Conservation (phyloP, 2,113 vertebrate genomes). For the Equus quagga region DNA sequence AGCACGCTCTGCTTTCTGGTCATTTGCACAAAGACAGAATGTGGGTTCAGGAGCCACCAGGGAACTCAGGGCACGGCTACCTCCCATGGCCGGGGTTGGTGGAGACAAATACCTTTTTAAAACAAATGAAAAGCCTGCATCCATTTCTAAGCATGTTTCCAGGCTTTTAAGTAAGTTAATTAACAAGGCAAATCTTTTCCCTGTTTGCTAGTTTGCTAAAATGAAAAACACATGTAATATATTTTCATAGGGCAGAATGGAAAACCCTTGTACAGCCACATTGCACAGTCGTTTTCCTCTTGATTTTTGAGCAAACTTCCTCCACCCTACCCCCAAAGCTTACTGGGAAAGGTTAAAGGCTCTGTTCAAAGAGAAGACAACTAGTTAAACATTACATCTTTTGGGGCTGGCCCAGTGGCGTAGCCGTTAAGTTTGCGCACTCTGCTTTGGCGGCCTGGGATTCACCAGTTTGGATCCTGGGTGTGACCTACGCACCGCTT, state of each 20-base stretch:
- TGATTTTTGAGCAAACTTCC: constrained; percentile 30
- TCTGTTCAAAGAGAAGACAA: constrained; percentile 40
- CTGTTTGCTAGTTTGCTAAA: constrained; percentile 67
- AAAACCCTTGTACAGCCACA: not conserved
- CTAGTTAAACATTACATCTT: no score
- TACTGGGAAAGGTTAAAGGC: not conserved
- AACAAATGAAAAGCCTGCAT: not conserved
- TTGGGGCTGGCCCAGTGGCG: no score
- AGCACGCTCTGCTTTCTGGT: not conserved
- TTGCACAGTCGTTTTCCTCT: constrained; percentile 39
- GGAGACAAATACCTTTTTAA: not conserved
- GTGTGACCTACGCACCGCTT: no score
- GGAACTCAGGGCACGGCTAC: not conserved
- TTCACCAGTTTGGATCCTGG: no score
- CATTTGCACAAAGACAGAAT: not conserved
- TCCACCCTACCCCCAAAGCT: not conserved
- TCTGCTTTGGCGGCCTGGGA: no score
- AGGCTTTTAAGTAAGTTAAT: not conserved
- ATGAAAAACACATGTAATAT: constrained; percentile 51
- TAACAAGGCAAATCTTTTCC: constrained; percentile 33
- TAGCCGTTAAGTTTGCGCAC: no score
- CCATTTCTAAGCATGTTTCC: not conserved
- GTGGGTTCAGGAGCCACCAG: not conserved
- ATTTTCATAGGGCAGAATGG: constrained; percentile 48
- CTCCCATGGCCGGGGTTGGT: fast-evolving